These are phyloP conservation scores for Hypomecis punctinalis DNA, from an alignment of 2,888 invertebrate genomes.

Conservation along the genomic window DNA sequence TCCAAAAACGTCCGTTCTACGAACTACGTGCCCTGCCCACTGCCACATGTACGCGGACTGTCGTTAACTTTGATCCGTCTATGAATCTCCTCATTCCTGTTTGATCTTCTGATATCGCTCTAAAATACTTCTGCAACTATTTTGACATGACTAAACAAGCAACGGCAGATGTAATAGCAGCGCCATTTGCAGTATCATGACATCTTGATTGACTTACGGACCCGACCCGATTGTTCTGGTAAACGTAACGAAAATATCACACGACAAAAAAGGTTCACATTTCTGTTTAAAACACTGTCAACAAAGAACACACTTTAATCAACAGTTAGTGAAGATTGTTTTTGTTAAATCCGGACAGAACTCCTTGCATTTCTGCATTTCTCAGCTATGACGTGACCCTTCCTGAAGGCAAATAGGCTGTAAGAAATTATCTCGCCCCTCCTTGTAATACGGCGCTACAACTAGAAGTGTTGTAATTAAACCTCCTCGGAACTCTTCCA, in stretches of 20 bases:
- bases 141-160: too few species aligned
- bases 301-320: neutral
- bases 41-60: neutral
- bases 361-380: slow-evolving; percentile 34
- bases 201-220: too few species aligned
- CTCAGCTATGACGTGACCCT: slow-evolving; percentile 45
- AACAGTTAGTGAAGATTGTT: neutral
- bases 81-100: neutral
- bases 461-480: slow-evolving; percentile 77
- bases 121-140: neutral
- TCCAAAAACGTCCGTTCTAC: too few species aligned
- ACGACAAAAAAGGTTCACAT: too few species aligned
- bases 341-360: neutral
- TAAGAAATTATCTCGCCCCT: slow-evolving; percentile 73
- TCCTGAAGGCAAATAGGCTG: slow-evolving; percentile 68
- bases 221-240: too few species aligned
- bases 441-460: slow-evolving; percentile 55
- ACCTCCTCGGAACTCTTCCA: slow-evolving; percentile 46
- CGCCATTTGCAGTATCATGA: too few species aligned
- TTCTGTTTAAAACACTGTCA: neutral
- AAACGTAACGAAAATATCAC: too few species aligned
- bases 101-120: neutral
- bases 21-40: too few species aligned
- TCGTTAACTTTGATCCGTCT: neutral
- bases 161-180: too few species aligned